Evolutionary conservation across 2,888 invertebrate genomes (phyloP), one percentile per base, ranked within the genome.

Genomic region (Mimumesa dahlbomi): DNA sequence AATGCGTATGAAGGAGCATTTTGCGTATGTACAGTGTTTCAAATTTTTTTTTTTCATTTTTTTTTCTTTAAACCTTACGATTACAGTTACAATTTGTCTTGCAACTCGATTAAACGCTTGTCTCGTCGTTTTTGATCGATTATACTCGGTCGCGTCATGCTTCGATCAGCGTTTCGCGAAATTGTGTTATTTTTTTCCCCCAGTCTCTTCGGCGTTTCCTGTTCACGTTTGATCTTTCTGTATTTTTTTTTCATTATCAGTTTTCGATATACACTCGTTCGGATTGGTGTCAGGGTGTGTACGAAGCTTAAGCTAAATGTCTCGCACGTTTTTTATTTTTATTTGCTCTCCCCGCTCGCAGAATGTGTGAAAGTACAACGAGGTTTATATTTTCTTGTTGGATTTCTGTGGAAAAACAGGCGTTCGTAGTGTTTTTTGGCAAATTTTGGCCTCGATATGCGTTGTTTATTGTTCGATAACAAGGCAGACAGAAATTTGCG

Each of bases 1-100:
- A 67, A 79, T 50, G 77, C 64, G 49, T 56, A 70, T 78, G 79
- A 69, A 70, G 52, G 73, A 67, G 76, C 65, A 19, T 63, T 21
- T 57, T 48, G 58, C 65, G 53, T 78, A 78, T 79, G 63, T 79
- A 79, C 77, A 79, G 36, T 52, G 63, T 65, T n/a, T n/a, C n/a
- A n/a, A n/a, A n/a, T n/a, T n/a, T n/a, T n/a, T n/a, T n/a, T n/a
- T n/a, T n/a, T n/a, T n/a, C n/a, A n/a, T n/a, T n/a, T n/a, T n/a
- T n/a, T n/a, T n/a, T n/a, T 43, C 14, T 53, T 46, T 58, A 53
- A 73, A 68, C 54, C 21, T 73, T 64, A 64, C 56, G 59, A 48
- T 48, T 58, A 56, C 52, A 50, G 58, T 72, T n/a, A 42, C 49
- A 40, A 22, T 31, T 53, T 52, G 54, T 34, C 43, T 56, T 50